phyloP scores from a whole-genome alignment of 2,888 invertebrate species.

The Ypsolopha scabrella region DNA sequence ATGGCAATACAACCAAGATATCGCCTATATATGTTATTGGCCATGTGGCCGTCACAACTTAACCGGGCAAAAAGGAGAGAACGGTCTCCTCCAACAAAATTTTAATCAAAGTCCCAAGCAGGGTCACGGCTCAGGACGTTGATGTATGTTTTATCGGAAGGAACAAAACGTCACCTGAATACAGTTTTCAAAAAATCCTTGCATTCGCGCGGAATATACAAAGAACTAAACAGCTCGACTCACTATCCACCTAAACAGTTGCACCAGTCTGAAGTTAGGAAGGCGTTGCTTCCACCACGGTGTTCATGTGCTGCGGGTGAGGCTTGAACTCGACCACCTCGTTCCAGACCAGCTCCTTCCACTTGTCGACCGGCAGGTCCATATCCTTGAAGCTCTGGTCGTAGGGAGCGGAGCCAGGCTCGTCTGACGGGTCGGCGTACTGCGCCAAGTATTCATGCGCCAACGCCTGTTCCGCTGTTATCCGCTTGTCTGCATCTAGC shows the following conservation, averaged over 20 bases:
- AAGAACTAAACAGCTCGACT: no score
- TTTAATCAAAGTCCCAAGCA: no score
- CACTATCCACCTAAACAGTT: background rate
- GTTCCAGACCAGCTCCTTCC: constrained; percentile 90
- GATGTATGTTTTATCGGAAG: no score
- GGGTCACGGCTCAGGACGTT: no score
- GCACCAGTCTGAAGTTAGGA: background rate
- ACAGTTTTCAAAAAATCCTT: no score
- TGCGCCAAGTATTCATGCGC: constrained; percentile 92
- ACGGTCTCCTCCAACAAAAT: no score
- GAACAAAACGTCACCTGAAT: no score
- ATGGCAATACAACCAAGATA: no score
- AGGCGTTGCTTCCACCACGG: constrained; percentile 54
- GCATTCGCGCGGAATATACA: no score
- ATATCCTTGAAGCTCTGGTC: constrained; percentile 97
- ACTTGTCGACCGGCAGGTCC: constrained; percentile 93
- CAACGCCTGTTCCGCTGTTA: constrained; percentile 78
- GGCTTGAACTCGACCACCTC: constrained; percentile 86
- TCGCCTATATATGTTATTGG: no score
- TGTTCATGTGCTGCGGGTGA: constrained; percentile 67
- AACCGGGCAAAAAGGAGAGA: no score
- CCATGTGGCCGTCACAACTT: no score
- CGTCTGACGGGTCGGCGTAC: constrained; percentile 97
- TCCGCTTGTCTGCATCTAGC: constrained; percentile 89
- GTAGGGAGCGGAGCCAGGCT: constrained; percentile 90